phyloP scores from a whole-genome alignment of 1,140 invertebrate species.

The Macrostomum lignano region DNA sequence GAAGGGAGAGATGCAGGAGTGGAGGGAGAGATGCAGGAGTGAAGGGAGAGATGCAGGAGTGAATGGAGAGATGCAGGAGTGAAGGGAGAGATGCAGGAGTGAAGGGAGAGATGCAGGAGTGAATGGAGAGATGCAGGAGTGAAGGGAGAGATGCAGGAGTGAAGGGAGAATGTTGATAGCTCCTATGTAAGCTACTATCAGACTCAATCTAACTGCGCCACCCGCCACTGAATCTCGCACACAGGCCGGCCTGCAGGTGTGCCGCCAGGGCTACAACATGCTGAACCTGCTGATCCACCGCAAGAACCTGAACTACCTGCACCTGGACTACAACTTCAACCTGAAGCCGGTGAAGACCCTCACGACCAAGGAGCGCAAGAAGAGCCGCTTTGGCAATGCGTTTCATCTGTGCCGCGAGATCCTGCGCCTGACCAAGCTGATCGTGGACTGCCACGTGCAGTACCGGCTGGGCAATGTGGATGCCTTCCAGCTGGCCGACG shows the following conservation, averaged over 20 bases:
- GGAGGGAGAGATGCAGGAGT: too few relatives aligned
- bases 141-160: too few relatives aligned
- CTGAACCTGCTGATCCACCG: constrained; percentile 89
- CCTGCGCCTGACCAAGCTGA: constrained; percentile 72
- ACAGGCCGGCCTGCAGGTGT: constrained; percentile 43
- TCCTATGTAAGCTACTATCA: too few relatives aligned
- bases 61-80: too few relatives aligned
- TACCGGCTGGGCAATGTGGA: constrained; percentile 96
- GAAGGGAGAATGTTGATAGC: too few relatives aligned
- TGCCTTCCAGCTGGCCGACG: constrained; percentile 76
- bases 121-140: too few relatives aligned
- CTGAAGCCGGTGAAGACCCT: constrained; percentile 95
- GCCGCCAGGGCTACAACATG: constrained; percentile 98
- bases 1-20: too few relatives aligned
- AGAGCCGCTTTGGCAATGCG: constrained; percentile 94
- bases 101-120: too few relatives aligned
- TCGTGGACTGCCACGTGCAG: constrained; percentile 95
- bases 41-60: too few relatives aligned
- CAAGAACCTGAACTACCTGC: constrained; percentile 94
- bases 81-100: too few relatives aligned
- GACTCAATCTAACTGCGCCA: too few relatives aligned
- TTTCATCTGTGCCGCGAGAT: constrained; percentile 98
- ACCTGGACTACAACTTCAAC: constrained; percentile 99
- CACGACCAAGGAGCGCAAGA: constrained; percentile 95
- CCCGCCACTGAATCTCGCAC: too few relatives aligned